Evolutionary conservation across 2,888 invertebrate species (phyloP).

Genomic region (Amphiduros pacificus): DNA sequence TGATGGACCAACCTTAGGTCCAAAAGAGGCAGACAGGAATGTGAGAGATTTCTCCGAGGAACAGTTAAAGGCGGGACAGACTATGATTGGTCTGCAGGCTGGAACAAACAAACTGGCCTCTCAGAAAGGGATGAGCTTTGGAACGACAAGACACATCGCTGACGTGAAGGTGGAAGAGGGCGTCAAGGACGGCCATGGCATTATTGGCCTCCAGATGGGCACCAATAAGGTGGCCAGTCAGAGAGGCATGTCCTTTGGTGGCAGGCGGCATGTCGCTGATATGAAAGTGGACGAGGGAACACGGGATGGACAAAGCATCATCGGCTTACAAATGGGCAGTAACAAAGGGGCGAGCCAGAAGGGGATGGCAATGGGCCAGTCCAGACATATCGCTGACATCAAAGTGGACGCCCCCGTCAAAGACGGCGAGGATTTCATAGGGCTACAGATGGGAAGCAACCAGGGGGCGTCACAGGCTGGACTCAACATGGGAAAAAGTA

Average conservation of each 20-base stretch:
- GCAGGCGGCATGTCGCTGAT: constrained; percentile 6
- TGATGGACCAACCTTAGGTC: constrained; percentile 86
- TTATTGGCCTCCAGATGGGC: constrained; percentile 71
- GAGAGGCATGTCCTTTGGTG: constrained; percentile 13
- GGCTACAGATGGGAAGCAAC: constrained; percentile 59
- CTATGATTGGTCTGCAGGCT: constrained; percentile 85
- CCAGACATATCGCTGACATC: constrained; percentile 25
- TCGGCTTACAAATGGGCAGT: constrained; percentile 65
- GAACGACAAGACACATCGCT: constrained; percentile 89
- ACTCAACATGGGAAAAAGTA: constrained; percentile 10
- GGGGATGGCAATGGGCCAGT: constrained; percentile 12
- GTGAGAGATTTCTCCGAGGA: constrained; percentile 89
- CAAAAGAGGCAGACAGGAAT: constrained; percentile 93
- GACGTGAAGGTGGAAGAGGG: constrained; percentile 71
- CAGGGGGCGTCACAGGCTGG: constrained; percentile 29
- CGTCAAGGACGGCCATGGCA: constrained; percentile 84
- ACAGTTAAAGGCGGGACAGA: constrained; percentile 86
- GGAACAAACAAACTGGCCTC: constrained; percentile 21
- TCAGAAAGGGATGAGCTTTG: constrained; percentile 70
- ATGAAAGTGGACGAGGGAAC: constrained; percentile 75
- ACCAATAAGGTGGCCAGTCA: constrained; percentile 31
- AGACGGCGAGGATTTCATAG: constrained; percentile 89
- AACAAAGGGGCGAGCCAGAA: constrained; percentile 30
- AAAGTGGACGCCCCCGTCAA: constrained; percentile 79
- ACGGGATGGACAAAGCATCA: constrained; percentile 87